Evolutionary conservation across 2,113 vertebrate species (phyloP).

Genomic region (Notarius quadriscutis): DNA sequence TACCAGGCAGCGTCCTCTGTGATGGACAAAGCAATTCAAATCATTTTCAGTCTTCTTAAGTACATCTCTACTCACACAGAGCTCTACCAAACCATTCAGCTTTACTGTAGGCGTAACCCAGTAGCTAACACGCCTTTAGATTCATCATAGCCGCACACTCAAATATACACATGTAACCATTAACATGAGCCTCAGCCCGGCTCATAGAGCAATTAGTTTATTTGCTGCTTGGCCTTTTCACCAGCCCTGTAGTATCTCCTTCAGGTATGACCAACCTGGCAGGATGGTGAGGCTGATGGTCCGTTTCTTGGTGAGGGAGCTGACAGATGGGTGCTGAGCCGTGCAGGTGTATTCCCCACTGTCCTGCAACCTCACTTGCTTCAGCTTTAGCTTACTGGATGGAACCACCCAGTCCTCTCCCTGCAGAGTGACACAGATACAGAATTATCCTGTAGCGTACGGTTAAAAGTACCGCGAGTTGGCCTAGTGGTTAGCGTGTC

Average conservation of each 20-base stretch:
- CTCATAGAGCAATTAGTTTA: background rate
- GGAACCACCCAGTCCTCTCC: conserved; percentile 71
- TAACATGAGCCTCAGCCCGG: background rate
- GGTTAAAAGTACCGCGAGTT: background rate
- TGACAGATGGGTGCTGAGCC: conserved; percentile 63
- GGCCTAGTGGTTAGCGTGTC: too few species aligned
- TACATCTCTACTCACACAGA: background rate
- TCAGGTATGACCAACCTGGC: conserved; percentile 59
- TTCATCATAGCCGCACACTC: background rate
- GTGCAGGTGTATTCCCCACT: conserved; percentile 72
- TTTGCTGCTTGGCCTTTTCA: background rate
- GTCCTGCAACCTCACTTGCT: conserved; percentile 55
- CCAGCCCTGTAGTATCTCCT: background rate
- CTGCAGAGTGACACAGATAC: conserved; percentile 53
- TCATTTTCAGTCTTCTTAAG: background rate
- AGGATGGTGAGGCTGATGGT: conserved; percentile 68
- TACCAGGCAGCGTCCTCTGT: conserved; percentile 71
- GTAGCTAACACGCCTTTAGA: background rate
- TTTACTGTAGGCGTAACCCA: background rate
- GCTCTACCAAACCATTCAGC: background rate
- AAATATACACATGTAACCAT: background rate
- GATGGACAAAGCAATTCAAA: conserved; percentile 12
- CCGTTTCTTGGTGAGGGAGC: conserved; percentile 60
- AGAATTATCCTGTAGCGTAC: background rate
- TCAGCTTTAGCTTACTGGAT: conserved; percentile 64